A percentile compares a stretch with the other conserved stretches of the same genome.
Conservation (phyloP, 2,888 invertebrate genomes). For the Plagodis pulveraria region DNA sequence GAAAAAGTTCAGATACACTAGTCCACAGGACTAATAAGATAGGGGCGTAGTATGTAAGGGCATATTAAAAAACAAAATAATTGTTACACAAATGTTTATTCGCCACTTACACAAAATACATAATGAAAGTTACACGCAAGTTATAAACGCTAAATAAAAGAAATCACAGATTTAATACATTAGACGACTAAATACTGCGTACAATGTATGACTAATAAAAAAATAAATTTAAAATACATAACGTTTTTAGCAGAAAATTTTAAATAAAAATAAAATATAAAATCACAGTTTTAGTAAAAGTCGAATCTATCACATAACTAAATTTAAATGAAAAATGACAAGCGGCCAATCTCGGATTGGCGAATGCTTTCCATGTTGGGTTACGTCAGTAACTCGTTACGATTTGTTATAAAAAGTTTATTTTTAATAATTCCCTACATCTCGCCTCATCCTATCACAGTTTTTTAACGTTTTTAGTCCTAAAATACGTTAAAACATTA, state of each 20-base stretch:
- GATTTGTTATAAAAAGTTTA: slow-evolving; percentile 49
- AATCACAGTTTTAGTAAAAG: slow-evolving; percentile 75
- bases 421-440: slow-evolving; percentile 46
- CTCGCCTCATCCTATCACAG: slow-evolving; percentile 76
- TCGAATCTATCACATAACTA: slow-evolving; percentile 66
- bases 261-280: slow-evolving; percentile 54
- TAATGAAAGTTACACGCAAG: slow-evolving; percentile 69
- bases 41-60: not conserved
- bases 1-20: too few relatives aligned
- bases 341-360: slow-evolving; percentile 49
- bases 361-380: slow-evolving; percentile 60
- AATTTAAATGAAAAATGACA: slow-evolving; percentile 48
- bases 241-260: slow-evolving; percentile 48
- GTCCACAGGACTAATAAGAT: too few relatives aligned
- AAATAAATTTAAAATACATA: slow-evolving; percentile 40
- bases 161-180: slow-evolving; percentile 81
- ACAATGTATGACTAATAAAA: slow-evolving; percentile 23
- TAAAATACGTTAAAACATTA: slow-evolving; percentile 50
- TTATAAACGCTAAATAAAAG: slow-evolving; percentile 68
- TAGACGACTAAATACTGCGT: slow-evolving; percentile 49
- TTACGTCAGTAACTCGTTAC: slow-evolving; percentile 40
- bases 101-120: slow-evolving; percentile 73
- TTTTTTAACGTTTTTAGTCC: slow-evolving; percentile 55
- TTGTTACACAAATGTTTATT: slow-evolving; percentile 79
- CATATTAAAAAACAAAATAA: slow-evolving; percentile 28